These are phyloP conservation scores for Phytoseiulus persimilis DNA, from an alignment of 2,888 invertebrate species.

Conservation along the genomic window DNA sequence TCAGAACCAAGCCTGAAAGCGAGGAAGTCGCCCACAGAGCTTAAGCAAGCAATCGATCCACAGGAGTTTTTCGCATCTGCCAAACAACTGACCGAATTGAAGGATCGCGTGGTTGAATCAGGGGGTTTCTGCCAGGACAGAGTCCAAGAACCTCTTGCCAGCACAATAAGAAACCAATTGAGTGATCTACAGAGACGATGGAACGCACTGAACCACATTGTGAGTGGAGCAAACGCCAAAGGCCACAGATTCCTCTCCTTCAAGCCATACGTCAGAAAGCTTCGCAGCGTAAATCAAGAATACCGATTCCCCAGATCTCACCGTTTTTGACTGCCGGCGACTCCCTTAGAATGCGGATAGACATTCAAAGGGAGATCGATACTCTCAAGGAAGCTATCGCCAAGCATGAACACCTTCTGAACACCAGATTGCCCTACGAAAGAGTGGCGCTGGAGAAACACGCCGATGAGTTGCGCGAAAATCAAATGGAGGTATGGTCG, in stretches of 20 bases:
- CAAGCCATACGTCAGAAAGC: no score
- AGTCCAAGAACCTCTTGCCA: conserved; percentile 24
- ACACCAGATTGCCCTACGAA: conserved; percentile 36
- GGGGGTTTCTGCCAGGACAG: not conserved
- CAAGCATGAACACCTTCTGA: conserved; percentile 33
- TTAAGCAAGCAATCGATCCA: no score
- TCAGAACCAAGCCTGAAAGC: no score
- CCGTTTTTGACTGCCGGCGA: conserved; percentile 33
- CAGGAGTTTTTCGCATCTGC: conserved; percentile 29
- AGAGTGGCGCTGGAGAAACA: conserved; percentile 6
- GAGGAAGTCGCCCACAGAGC: no score
- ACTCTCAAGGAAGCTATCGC: conserved; percentile 6
- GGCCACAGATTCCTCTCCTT: not conserved
- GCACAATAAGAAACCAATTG: conserved; percentile 7
- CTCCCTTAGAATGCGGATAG: not conserved
- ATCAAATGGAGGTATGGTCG: conserved; percentile 7
- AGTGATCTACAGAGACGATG: conserved; percentile 29
- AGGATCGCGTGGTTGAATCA: conserved; percentile 21
- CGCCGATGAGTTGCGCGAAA: conserved; percentile 22
- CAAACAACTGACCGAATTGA: conserved; percentile 10
- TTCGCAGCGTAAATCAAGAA: no score
- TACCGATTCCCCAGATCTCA: not conserved
- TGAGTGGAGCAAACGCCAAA: not conserved
- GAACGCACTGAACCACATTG: conserved; percentile 30
- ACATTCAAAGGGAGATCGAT: conserved; percentile 19